Conservation (phyloP, 2,888 invertebrate species). For the Machimus rusticus region DNA sequence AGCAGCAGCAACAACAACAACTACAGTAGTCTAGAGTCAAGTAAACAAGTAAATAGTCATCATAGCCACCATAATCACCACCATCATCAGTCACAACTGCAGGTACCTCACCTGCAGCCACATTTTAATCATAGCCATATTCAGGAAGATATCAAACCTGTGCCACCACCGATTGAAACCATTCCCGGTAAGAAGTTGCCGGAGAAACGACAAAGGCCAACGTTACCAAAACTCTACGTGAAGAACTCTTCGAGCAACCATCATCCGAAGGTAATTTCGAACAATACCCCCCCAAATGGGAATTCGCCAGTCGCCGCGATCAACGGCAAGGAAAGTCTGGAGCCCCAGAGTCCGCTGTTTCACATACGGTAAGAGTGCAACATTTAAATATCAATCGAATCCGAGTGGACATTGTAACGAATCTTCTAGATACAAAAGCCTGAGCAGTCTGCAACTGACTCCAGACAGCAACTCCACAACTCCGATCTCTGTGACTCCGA, state of each 20-base stretch:
- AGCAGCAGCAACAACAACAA: conserved; percentile 50
- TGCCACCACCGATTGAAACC: conserved; percentile 91
- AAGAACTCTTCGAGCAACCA: conserved; percentile 67
- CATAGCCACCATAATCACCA: conserved; percentile 61
- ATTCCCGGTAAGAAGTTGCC: conserved; percentile 84
- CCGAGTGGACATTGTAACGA: neutral
- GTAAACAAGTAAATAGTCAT: conserved; percentile 59
- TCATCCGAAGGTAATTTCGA: conserved; percentile 51
- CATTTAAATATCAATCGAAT: neutral
- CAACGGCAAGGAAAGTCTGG: conserved; percentile 59
- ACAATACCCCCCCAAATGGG: conserved; percentile 69
- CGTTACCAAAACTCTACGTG: conserved; percentile 79
- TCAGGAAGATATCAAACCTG: conserved; percentile 76
- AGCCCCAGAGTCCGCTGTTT: conserved; percentile 63
- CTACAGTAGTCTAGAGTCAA: conserved; percentile 61
- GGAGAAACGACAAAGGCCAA: conserved; percentile 79
- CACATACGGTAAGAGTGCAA: conserved; percentile 60
- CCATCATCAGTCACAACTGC: conserved; percentile 61
- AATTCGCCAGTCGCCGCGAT: conserved; percentile 75
- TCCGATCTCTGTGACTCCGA: conserved; percentile 62
- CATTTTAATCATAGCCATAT: conserved; percentile 66
- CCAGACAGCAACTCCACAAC: conserved; percentile 60
- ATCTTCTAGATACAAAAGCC: conserved; percentile 60
- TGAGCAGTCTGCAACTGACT: conserved; percentile 62
- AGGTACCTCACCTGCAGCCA: conserved; percentile 56